phyloP scores from a whole-genome alignment of 2,113 vertebrate genomes.

The Notiomystis cincta region DNA sequence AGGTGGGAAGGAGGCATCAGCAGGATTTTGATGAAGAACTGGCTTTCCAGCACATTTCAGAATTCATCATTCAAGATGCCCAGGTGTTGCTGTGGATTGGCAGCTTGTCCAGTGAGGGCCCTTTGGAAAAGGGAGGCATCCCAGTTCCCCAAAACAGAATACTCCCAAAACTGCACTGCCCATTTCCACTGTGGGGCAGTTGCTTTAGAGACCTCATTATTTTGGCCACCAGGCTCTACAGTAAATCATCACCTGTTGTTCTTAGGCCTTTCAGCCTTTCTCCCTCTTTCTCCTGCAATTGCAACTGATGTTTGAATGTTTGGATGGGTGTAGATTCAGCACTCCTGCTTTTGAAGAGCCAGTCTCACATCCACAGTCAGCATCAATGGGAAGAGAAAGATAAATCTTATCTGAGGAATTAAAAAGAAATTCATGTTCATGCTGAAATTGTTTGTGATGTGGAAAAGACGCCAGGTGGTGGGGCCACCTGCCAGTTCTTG shows the following conservation, averaged over 20 bases:
- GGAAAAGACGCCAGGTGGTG: background rate
- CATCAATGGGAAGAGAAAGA: background rate
- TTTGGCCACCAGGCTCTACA: background rate
- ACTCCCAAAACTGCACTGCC: background rate
- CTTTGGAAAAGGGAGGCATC: background rate
- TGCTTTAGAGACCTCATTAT: background rate
- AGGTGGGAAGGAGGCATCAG: background rate
- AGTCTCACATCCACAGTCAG: background rate
- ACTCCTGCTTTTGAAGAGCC: background rate
- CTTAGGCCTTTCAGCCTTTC: background rate
- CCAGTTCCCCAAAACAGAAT: background rate
- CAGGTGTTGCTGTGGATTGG: background rate
- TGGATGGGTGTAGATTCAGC: background rate
- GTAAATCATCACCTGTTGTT: background rate
- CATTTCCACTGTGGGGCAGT: background rate
- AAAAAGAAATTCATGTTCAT: background rate
- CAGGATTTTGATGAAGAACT: background rate
- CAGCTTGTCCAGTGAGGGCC: background rate
- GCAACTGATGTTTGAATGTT: background rate
- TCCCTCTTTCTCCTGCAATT: background rate
- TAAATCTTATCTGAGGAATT: background rate
- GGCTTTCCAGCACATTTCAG: background rate
- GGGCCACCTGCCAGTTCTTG: background rate
- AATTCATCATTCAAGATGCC: background rate
- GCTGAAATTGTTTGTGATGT: background rate